Conservation (phyloP, 2,888 invertebrate genomes). For the Drosophila ustulata region DNA sequence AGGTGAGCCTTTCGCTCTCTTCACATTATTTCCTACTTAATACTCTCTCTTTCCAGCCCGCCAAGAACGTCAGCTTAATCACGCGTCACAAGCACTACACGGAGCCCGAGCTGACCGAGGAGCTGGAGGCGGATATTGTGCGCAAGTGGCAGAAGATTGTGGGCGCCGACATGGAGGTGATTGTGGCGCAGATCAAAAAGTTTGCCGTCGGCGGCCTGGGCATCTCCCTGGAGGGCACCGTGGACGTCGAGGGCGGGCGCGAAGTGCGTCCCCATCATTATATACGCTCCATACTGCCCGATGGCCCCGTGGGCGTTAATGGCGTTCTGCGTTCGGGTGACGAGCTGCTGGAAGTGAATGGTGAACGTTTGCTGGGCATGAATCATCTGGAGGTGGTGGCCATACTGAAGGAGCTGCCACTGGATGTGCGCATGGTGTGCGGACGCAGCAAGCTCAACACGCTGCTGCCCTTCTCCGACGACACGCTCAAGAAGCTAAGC, state of each 20-base stretch:
- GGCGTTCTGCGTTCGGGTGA: constrained; percentile 96
- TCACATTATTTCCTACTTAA: neutral
- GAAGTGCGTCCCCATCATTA: constrained; percentile 99
- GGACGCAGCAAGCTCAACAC: constrained; percentile 87
- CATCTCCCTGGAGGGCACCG: constrained; percentile 98
- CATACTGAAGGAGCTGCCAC: constrained; percentile 95
- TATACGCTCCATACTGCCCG: constrained; percentile 97
- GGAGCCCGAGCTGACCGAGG: constrained; percentile 87
- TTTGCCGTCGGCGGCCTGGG: constrained; percentile 97
- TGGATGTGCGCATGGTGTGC: constrained; percentile 96
- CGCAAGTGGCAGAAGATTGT: constrained; percentile 94
- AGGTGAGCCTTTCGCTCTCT: constrained; percentile 55
- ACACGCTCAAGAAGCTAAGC: constrained; percentile 84
- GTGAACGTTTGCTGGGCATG: constrained; percentile 93
- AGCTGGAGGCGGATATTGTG: constrained; percentile 92
- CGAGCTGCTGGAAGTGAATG: constrained; percentile 97
- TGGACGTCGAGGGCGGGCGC: constrained; percentile 98
- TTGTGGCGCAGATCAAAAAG: constrained; percentile 93
- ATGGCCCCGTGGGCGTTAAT: constrained; percentile 98
- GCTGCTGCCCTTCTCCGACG: constrained; percentile 84
- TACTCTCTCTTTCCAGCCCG: constrained; percentile 51
- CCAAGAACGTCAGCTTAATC: constrained; percentile 77
- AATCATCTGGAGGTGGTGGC: constrained; percentile 97
- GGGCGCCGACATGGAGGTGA: constrained; percentile 91
- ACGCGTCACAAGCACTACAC: constrained; percentile 84